Evolutionary conservation across 2,797 vertebrate species (phyloP).

Genomic region (Sarcoramphus papa): DNA sequence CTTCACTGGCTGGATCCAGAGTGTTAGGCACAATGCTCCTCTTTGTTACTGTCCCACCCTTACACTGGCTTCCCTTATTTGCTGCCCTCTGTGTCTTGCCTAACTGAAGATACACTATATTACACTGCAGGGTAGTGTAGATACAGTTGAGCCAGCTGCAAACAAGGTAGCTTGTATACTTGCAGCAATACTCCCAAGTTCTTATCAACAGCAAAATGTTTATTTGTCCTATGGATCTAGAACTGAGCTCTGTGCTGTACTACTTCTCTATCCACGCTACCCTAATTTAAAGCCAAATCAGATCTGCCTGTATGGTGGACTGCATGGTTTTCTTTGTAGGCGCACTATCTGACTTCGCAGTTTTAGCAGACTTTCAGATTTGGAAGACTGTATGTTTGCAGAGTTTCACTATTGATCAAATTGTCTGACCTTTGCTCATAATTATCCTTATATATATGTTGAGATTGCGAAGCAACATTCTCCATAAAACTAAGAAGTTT

Average conservation of each 20-base stretch:
- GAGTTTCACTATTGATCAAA: background rate
- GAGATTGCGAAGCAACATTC: background rate
- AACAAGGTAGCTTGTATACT: background rate
- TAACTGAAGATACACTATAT: rapidly evolving
- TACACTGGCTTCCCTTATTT: background rate
- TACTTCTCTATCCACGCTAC: rapidly evolving
- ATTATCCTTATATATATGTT: background rate
- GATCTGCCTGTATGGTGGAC: background rate
- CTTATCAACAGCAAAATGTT: background rate
- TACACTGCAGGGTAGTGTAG: no score
- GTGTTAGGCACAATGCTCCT: rapidly evolving
- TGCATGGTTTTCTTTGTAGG: background rate
- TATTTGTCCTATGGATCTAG: background rate
- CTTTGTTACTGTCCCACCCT: background rate
- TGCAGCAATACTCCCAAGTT: background rate
- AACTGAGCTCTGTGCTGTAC: background rate
- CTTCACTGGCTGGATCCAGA: background rate
- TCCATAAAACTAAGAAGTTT: background rate
- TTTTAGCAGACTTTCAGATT: background rate
- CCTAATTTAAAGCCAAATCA: background rate
- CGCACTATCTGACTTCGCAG: background rate
- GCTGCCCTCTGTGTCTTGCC: background rate
- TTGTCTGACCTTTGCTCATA: background rate
- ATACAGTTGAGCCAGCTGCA: background rate
- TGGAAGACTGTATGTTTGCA: background rate